Conservation (phyloP, 92 coral and sea anemone genomes). For the Umimayanthus chanpuru region DNA sequence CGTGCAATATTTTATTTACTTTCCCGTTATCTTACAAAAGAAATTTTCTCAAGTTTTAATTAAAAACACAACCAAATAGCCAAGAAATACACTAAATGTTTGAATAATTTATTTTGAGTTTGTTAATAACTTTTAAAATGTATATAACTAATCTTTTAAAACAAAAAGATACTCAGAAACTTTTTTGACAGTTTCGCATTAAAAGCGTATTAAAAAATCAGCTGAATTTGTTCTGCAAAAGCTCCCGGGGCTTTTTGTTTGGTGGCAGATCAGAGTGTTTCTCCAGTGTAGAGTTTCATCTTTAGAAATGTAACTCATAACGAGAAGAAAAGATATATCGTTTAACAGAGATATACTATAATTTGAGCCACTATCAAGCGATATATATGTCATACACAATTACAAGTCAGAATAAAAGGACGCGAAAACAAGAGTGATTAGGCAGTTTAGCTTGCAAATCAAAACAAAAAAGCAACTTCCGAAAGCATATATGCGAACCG, state of each 20-base stretch:
- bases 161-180: constrained; percentile 19
- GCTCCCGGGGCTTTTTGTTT: not conserved
- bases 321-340: constrained; percentile 1
- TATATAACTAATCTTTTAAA: constrained; percentile 5
- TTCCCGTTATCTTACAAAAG: constrained; percentile 32
- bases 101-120: constrained; percentile 43
- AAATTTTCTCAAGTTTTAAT: constrained; percentile 38
- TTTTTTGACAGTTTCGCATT: constrained; percentile 33
- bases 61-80: constrained; percentile 44
- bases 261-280: not conserved
- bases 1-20: constrained; percentile 24
- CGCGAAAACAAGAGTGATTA: not conserved
- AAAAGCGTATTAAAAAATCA: constrained; percentile 9
- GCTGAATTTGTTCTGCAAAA: not conserved
- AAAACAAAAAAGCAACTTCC: constrained; percentile 1
- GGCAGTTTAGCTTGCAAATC: not conserved
- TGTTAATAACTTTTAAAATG: constrained; percentile 38
- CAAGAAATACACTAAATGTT: constrained; percentile 41
- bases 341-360: not conserved
- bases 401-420: constrained; percentile 18
- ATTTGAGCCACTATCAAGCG: not conserved
- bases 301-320: constrained; percentile 11
- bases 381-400: constrained; percentile 13
- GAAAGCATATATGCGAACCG: not conserved
- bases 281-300: not conserved